Evolutionary conservation across 1,140 invertebrate species (phyloP), one percentile per base, ranked within the genome.

Genomic region (Dufourea novaeangliae): DNA sequence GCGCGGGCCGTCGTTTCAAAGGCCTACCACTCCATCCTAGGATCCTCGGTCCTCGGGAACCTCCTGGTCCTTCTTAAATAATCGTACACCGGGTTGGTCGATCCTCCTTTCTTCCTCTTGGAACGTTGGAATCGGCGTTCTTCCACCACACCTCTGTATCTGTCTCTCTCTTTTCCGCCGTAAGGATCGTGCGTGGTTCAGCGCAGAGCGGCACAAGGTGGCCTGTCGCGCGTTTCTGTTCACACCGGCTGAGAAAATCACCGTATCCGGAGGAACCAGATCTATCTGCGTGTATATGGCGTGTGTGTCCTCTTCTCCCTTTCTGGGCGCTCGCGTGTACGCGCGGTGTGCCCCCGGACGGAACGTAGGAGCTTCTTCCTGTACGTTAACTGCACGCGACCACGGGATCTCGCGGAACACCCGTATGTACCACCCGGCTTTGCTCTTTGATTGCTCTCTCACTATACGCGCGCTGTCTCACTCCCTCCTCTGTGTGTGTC

Each of bases 1-100:
- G n/a, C n/a, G 34, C 69, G 46, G 78, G 34, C 41, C 37, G 52
- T 56, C 20, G n/a, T n/a, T 69, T 39, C 22, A 29, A 6, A 77
- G 37, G 59, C 79, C 81, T 69, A 83, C 52, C 59, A 72, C 64
- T 77, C 69, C 56, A 66, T 84, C 71, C 61, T 84, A n/a, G n/a
- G n/a, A n/a, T n/a, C n/a, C 63, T 68, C 50, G 56, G 57, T 75
- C 39, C 27, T 68, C n/a, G 34, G 11, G n/a, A n/a, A n/a, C n/a
- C n/a, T n/a, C n/a, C n/a, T n/a, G n/a, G n/a, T n/a, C n/a, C n/a
- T n/a, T n/a, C n/a, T n/a, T n/a, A n/a, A n/a, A n/a, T n/a, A n/a
- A n/a, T n/a, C n/a, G n/a, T n/a, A n/a, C n/a, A n/a, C n/a, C n/a
- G n/a, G n/a, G n/a, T n/a, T n/a, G n/a, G n/a, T n/a, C n/a, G n/a